These are phyloP conservation scores for Anarrhichthys ocellatus DNA, from an alignment of 2,113 vertebrate species.

Conservation along the genomic window DNA sequence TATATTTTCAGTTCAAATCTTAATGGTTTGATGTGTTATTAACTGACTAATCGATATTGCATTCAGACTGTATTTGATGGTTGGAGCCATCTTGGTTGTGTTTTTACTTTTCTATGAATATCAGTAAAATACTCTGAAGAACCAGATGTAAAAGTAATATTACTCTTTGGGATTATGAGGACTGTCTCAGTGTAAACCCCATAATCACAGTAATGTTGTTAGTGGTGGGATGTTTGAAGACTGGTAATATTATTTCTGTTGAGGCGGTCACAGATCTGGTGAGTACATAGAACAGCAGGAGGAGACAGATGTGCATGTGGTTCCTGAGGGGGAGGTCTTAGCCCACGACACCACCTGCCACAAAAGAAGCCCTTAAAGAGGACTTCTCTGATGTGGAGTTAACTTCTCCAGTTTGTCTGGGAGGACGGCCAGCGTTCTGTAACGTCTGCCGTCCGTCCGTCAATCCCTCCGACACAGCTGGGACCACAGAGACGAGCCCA, in stretches of 20 bases:
- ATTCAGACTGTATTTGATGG: not conserved
- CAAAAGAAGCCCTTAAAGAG: constrained; percentile 24
- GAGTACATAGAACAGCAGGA: not conserved
- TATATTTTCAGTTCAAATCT: too few species aligned
- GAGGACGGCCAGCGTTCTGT: constrained; percentile 19
- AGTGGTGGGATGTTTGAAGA: too few species aligned
- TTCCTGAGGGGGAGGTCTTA: constrained; percentile 27
- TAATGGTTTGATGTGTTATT: not conserved
- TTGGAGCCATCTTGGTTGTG: not conserved
- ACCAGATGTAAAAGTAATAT: not conserved
- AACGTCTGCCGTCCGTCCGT: constrained; percentile 26
- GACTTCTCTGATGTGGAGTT: constrained; percentile 26
- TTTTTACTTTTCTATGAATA: not conserved
- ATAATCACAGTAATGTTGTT: not conserved
- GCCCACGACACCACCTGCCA: constrained; percentile 3
- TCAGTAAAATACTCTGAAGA: not conserved
- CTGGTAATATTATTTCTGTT: not conserved
- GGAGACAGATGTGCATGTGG: constrained; percentile 3
- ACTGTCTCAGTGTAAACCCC: not conserved
- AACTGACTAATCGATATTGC: not conserved
- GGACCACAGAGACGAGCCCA: constrained; percentile 15
- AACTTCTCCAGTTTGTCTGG: constrained; percentile 36
- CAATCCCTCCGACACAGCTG: constrained; percentile 20
- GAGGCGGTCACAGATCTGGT: not conserved
- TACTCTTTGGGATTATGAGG: not conserved